Conservation (phyloP, 2,888 invertebrate species). For the Dryococelus australis region DNA sequence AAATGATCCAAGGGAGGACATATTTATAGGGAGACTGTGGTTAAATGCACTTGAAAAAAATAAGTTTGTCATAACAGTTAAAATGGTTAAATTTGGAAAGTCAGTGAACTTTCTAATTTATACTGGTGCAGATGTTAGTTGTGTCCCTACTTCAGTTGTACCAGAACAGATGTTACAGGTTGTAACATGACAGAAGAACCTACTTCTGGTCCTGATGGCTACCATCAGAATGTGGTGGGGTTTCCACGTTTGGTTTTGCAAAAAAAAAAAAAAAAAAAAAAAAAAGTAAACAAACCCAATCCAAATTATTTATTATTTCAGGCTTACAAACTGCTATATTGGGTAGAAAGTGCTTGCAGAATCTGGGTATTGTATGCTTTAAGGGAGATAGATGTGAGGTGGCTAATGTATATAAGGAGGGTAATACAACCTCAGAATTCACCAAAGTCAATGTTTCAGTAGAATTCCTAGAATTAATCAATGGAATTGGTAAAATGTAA, state of each 20-base stretch:
- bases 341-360: not conserved
- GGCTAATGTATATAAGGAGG: not conserved
- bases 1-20: not conserved
- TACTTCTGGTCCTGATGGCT: not conserved
- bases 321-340: not conserved
- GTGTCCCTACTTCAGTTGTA: not conserved
- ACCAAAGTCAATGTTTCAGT: not conserved
- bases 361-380: not conserved
- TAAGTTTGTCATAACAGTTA: not conserved
- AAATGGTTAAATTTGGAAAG: slow-evolving; percentile 18
- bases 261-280: not conserved
- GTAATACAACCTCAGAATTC: not conserved
- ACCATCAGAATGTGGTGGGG: not conserved
- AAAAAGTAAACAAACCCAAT: not conserved
- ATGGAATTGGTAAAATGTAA: not conserved
- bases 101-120: not conserved
- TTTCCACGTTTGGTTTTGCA: not conserved
- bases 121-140: not conserved
- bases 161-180: not conserved
- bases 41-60: not conserved
- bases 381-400: not conserved
- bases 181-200: not conserved
- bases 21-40: not conserved
- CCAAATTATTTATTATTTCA: not conserved
- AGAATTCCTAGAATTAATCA: not conserved